Conservation (phyloP, 2,888 invertebrate genomes). For the Hecatera dysodea region DNA sequence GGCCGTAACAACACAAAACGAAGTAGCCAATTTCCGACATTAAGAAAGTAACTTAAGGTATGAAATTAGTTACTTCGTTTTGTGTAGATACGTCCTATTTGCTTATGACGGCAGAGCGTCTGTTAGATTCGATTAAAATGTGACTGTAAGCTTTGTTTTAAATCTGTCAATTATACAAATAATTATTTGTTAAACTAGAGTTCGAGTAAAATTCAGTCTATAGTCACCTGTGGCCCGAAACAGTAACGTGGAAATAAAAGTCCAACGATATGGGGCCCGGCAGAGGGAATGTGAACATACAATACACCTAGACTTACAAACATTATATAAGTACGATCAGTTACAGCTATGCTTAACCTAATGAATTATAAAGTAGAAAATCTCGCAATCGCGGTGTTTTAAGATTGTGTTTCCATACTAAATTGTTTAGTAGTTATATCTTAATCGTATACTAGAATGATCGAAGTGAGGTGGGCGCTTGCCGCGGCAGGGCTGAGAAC, state of each 20-base stretch:
- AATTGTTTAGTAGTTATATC: slow-evolving; percentile 41
- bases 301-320: slow-evolving; percentile 58
- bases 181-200: slow-evolving; percentile 54
- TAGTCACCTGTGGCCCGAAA: slow-evolving; percentile 50
- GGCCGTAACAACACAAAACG: too few relatives aligned
- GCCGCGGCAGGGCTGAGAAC: slow-evolving; percentile 47
- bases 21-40: too few relatives aligned
- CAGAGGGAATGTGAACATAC: slow-evolving; percentile 63
- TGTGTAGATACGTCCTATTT: too few relatives aligned
- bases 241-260: slow-evolving; percentile 35
- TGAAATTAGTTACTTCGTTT: too few relatives aligned
- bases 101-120: too few relatives aligned
- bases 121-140: slow-evolving; percentile 3
- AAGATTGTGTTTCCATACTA: slow-evolving; percentile 42
- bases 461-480: slow-evolving; percentile 64
- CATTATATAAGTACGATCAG: slow-evolving; percentile 61
- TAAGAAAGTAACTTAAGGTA: too few relatives aligned
- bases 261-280: slow-evolving; percentile 45
- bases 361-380: slow-evolving; percentile 59
- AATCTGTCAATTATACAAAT: too few relatives aligned
- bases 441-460: slow-evolving; percentile 68
- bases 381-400: slow-evolving; percentile 37
- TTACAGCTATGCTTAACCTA: slow-evolving; percentile 63
- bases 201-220: slow-evolving; percentile 66
- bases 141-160: slow-evolving; percentile 22